Evolutionary conservation across 2,113 vertebrate genomes (phyloP).

Genomic region (Aegithalos caudatus): DNA sequence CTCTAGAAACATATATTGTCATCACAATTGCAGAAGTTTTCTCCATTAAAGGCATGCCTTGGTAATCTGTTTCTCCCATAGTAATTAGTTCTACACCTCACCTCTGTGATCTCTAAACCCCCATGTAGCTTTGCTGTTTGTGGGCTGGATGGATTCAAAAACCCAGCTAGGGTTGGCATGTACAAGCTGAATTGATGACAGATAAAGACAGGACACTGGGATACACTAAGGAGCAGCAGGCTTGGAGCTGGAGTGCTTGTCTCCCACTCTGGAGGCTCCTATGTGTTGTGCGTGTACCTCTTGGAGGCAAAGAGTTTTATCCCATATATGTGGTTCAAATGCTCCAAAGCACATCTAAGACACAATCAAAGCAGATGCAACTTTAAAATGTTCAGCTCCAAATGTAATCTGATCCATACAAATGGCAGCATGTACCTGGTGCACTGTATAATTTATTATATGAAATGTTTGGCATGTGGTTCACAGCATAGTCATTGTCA

Average conservation of each 20-base stretch:
- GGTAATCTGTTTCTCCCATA: not conserved
- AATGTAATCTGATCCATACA: not conserved
- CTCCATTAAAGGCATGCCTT: not conserved
- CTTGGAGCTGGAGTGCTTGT: not conserved
- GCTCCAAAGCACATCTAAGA: not conserved
- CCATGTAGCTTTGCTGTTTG: not conserved
- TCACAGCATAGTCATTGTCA: not conserved
- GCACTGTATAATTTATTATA: not conserved
- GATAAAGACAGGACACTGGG: not conserved
- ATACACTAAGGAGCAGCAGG: not conserved
- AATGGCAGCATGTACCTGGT: not conserved
- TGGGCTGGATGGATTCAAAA: not conserved
- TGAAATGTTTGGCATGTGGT: not conserved
- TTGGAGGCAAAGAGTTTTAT: not conserved
- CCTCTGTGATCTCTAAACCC: not conserved
- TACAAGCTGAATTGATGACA: not conserved
- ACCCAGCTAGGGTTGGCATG: not conserved
- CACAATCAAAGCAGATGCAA: not conserved
- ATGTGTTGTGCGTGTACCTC: accelerated
- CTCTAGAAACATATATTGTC: not conserved
- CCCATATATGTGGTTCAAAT: not conserved
- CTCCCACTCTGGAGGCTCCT: not conserved
- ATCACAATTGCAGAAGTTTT: not conserved
- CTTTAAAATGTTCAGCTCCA: not conserved
- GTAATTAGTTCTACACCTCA: not conserved